Base-by-base conservation (phyloP, 2,888 invertebrate genomes). In the Luperina nickerlii region DNA sequence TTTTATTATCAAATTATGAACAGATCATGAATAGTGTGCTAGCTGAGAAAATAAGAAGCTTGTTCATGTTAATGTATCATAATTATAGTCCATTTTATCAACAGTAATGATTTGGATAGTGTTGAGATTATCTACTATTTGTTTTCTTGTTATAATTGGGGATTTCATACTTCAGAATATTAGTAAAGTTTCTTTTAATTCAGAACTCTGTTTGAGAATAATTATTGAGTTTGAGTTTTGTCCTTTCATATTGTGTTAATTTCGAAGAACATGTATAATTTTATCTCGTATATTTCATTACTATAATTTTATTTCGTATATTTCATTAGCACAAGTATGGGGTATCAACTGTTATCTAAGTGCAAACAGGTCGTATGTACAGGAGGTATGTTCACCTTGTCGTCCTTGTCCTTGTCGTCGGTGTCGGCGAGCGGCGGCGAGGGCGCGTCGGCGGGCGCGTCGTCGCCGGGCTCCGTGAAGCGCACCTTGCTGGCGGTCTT, bases 401-500 rank as follows among this genome's bases (percentile, higher is more conserved):
- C 97, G 75, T 97, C 96, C 80, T 95, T 96, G 57, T 97, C 97
- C 75, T 96, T 96, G 38, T 96, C 96, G 4, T 96, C 96, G 63
- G 91, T 92, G 87, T 97, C 97, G 71, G 95, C 94, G 79, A 97
- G 95, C 0, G 97, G 97, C 0, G 97, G 97, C 4, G 97, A 97
- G 7, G 97, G 97, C 1, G 96, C 96, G 27, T 97, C 97, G 15
- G 96, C 94, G 1, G 96, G 96, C 1, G 94, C 94, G 0, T 94
- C 93, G 0, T 92, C 91, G 0, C 97, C 97, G 0, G 98, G 98
- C 94, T 99, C 99, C 90, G 98, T 98, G 95, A 99, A 99, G 84
- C 99, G 98, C 78, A 99, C 99, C 96, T 98, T 99, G 88, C 98
- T 98, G 81, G 98, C 97, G 45, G 98, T 97, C 96, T 98, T 98